These are phyloP conservation scores for Heliconius nattereri DNA, from an alignment of 1,140 invertebrate species.

Conservation along the genomic window DNA sequence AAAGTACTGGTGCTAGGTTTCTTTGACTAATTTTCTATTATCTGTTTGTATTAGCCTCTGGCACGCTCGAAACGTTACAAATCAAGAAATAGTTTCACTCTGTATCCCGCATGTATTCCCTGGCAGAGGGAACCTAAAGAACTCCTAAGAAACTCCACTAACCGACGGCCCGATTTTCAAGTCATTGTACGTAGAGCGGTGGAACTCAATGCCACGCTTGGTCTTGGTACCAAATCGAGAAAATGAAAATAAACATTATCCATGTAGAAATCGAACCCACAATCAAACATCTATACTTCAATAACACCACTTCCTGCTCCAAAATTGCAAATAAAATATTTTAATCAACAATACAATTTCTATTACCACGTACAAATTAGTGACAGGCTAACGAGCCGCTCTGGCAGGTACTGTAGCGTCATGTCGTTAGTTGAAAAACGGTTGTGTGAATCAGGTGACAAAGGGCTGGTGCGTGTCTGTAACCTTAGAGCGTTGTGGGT, in stretches of 20 bases:
- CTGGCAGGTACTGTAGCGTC: slow-evolving; percentile 5
- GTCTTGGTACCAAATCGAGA: too few relatives aligned
- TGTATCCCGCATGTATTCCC: too few relatives aligned
- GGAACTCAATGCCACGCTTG: too few relatives aligned
- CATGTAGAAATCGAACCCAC: background rate
- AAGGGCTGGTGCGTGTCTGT: slow-evolving; percentile 45
- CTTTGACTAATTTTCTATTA: background rate
- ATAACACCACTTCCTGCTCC: background rate
- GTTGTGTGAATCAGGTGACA: slow-evolving; percentile 47
- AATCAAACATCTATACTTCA: background rate
- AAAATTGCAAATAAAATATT: slow-evolving; percentile 17
- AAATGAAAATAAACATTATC: background rate
- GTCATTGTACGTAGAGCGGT: too few relatives aligned
- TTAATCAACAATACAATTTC: slow-evolving; percentile 34
- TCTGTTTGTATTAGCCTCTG: too few relatives aligned
- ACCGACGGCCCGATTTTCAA: too few relatives aligned
- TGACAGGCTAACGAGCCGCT: slow-evolving; percentile 30
- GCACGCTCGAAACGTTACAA: too few relatives aligned
- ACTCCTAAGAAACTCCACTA: too few relatives aligned
- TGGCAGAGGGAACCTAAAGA: too few relatives aligned
- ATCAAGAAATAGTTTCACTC: too few relatives aligned
- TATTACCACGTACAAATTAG: slow-evolving; percentile 22
- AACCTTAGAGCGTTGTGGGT: slow-evolving; percentile 44
- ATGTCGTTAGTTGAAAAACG: slow-evolving; percentile 41
- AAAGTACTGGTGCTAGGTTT: background rate